A percentile compares a stretch with the other conserved stretches of the same genome.
These are phyloP conservation scores for Meloe dianella DNA, from an alignment of 2,888 invertebrate species.

Conservation along the genomic window DNA sequence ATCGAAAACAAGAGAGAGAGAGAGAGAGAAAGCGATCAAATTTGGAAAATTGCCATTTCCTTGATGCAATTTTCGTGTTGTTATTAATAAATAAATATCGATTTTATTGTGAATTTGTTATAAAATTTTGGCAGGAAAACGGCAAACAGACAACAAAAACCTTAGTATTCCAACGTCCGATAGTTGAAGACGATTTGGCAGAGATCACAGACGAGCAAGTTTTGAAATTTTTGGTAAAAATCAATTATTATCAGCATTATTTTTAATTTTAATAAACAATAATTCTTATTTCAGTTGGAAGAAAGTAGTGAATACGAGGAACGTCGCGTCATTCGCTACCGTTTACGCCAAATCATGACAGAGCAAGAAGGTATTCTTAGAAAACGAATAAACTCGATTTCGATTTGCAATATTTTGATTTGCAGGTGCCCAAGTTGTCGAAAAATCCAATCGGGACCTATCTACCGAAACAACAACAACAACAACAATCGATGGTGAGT, in stretches of 20 bases:
- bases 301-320: constrained; percentile 87
- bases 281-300: constrained; percentile 76
- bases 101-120: not conserved
- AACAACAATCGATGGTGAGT: constrained; percentile 71
- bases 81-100: not conserved
- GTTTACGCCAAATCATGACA: constrained; percentile 83
- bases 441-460: constrained; percentile 59
- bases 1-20: not conserved
- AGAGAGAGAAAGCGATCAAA: too few species aligned
- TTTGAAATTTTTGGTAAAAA: constrained; percentile 72
- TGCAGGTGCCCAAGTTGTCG: constrained; percentile 62
- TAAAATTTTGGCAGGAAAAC: constrained; percentile 48
- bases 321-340: constrained; percentile 79
- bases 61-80: not conserved
- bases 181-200: constrained; percentile 69
- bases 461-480: constrained; percentile 25
- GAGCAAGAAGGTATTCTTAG: constrained; percentile 76
- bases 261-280: not conserved
- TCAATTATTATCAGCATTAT: not conserved
- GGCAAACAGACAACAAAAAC: constrained; percentile 54
- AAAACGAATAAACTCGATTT: too few species aligned
- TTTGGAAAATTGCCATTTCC: constrained; percentile 4
- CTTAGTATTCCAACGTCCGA: constrained; percentile 56
- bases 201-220: constrained; percentile 80
- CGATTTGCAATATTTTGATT: not conserved